Evolutionary conservation across 2,888 invertebrate genomes (phyloP).

Genomic region (Halictus ligatus): DNA sequence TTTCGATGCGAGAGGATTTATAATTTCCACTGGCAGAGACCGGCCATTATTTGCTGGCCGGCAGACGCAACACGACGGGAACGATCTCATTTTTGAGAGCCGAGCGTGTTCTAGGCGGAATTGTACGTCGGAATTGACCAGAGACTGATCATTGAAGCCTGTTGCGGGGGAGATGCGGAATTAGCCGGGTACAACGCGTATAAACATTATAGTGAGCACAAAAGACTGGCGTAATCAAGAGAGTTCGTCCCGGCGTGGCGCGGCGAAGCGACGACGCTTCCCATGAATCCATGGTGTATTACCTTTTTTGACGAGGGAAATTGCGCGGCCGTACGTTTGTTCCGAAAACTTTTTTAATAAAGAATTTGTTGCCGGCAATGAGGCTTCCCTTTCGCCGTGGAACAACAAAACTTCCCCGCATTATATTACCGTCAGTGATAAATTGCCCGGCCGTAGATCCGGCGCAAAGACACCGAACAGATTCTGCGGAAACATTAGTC

Average conservation of each 20-base stretch:
- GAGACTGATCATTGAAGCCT: slow-evolving; percentile 17
- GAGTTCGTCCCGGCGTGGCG: slow-evolving; percentile 20
- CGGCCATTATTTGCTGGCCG: neutral
- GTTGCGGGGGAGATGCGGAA: neutral
- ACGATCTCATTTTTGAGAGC: slow-evolving; percentile 18
- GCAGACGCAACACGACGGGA: neutral
- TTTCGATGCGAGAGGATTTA: neutral
- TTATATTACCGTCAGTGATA: slow-evolving; percentile 55
- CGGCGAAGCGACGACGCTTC: slow-evolving; percentile 7
- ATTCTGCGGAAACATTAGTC: slow-evolving; percentile 35
- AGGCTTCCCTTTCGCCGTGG: slow-evolving; percentile 44
- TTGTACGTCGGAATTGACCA: neutral
- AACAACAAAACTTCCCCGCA: slow-evolving; percentile 48
- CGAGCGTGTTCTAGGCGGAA: neutral
- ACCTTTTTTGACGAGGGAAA: slow-evolving; percentile 40
- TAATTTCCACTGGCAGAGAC: neutral
- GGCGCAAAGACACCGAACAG: slow-evolving; percentile 45
- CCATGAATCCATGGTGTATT: slow-evolving; percentile 55
- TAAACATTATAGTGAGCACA: slow-evolving; percentile 51
- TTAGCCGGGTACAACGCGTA: slow-evolving; percentile 29
- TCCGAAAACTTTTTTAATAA: slow-evolving; percentile 62
- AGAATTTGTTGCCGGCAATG: slow-evolving; percentile 60
- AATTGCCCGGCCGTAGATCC: slow-evolving; percentile 36
- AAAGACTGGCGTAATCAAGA: slow-evolving; percentile 55
- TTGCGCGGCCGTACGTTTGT: slow-evolving; percentile 50